Conservation (phyloP, 2,113 vertebrate genomes). For the Sander lucioperca region DNA sequence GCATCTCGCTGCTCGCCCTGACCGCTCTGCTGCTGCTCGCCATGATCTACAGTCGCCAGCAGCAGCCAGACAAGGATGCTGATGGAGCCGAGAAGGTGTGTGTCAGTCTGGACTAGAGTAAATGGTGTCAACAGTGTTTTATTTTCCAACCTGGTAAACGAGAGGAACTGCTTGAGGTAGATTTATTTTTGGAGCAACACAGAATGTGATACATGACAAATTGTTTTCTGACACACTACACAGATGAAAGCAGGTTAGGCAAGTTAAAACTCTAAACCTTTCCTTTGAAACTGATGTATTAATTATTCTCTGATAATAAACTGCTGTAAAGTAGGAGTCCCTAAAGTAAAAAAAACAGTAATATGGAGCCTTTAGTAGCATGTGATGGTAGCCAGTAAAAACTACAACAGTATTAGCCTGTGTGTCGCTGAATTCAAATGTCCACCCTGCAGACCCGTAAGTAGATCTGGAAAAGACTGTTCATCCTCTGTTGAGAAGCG, state of each 20-base stretch:
- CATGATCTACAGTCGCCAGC: slow-evolving; percentile 90
- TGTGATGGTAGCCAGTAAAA: no score
- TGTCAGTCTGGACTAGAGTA: neutral
- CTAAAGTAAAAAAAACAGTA: no score
- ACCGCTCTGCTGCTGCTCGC: slow-evolving; percentile 87
- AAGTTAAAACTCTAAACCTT: no score
- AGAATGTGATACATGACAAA: neutral
- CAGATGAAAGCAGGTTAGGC: neutral
- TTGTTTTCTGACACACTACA: neutral
- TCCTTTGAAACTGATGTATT: no score
- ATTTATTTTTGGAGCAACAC: neutral
- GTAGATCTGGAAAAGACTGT: no score
- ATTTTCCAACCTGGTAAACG: neutral
- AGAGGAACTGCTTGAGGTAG: neutral
- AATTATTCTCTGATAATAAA: no score
- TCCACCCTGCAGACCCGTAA: no score
- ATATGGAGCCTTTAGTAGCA: no score
- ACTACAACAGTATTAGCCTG: no score
- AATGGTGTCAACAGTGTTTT: neutral
- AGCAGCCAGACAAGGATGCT: slow-evolving; percentile 83
- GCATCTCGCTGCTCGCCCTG: slow-evolving; percentile 89
- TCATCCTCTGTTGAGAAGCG: no score
- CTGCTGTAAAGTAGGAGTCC: no score
- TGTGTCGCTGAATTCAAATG: no score
- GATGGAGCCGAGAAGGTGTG: slow-evolving; percentile 75